Evolutionary conservation across 2,888 invertebrate genomes (phyloP).

Genomic region (Orchesellides sinensis): DNA sequence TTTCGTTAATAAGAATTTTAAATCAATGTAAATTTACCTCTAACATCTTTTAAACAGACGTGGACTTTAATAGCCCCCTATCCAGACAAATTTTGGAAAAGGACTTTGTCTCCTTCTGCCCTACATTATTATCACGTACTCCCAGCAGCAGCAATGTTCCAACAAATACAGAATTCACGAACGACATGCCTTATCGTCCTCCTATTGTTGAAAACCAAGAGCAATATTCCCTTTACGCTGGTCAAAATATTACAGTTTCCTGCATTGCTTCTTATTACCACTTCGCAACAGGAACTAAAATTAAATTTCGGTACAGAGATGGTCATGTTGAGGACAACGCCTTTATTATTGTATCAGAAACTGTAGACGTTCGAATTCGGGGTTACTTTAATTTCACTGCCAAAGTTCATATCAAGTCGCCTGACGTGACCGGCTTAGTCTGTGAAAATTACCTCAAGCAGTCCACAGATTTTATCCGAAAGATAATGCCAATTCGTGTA

Average conservation of each 20-base stretch:
- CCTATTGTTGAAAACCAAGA: no score
- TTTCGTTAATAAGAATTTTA: no score
- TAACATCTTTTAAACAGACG: not conserved
- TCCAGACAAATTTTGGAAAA: not conserved
- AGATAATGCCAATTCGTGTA: not conserved
- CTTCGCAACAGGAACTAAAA: slow-evolving; percentile 38
- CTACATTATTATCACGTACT: not conserved
- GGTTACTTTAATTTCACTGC: slow-evolving; percentile 23
- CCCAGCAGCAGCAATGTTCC: not conserved
- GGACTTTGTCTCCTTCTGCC: slow-evolving; percentile 31
- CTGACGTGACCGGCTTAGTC: not conserved
- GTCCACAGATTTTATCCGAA: not conserved
- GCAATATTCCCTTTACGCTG: no score
- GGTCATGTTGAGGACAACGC: no score
- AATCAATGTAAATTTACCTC: no score
- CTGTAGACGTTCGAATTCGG: no score
- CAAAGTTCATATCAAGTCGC: slow-evolving; percentile 1
- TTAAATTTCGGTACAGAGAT: not conserved
- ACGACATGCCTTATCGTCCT: no score
- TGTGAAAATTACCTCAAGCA: slow-evolving; percentile 25
- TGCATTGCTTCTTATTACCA: slow-evolving; percentile 47
- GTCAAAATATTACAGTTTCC: slow-evolving; percentile 33
- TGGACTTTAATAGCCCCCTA: no score
- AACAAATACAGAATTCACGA: no score
- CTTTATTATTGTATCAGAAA: no score